phyloP scores from a whole-genome alignment of 2,797 vertebrate species.

The Aselliscus stoliczkanus region DNA sequence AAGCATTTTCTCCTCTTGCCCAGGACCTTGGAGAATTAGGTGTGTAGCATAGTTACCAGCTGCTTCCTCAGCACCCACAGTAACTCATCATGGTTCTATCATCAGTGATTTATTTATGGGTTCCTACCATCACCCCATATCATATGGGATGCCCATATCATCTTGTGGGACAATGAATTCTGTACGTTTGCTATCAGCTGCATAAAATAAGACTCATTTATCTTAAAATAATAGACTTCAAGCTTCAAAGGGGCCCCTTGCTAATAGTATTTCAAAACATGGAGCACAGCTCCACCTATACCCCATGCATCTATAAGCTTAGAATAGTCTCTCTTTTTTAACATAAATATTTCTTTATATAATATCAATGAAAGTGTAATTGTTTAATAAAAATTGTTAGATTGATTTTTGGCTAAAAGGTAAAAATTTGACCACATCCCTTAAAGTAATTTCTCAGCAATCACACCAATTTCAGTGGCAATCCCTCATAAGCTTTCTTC shows the following conservation, averaged over 20 bases:
- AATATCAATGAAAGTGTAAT: background rate
- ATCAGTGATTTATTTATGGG: background rate
- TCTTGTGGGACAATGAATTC: background rate
- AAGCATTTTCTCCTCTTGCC: background rate
- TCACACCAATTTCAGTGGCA: background rate
- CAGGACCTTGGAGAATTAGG: background rate
- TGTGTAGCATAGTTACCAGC: background rate
- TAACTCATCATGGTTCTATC: background rate
- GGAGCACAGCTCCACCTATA: background rate
- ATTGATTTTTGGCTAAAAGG: background rate
- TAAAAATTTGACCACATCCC: background rate
- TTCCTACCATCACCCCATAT: background rate
- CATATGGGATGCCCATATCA: background rate
- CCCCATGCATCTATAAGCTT: background rate
- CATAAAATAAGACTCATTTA: background rate
- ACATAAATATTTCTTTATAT: background rate
- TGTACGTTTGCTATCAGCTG: background rate
- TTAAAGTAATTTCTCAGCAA: slow-evolving; percentile 4
- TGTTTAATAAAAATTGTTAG: background rate
- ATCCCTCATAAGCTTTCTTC: background rate
- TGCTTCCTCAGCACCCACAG: background rate
- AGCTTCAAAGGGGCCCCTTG: background rate
- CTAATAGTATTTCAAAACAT: background rate
- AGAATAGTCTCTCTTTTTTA: background rate
- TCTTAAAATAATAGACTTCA: background rate